Evolutionary conservation across 2,113 vertebrate species (phyloP).

Genomic region (Cricetomys ansorgei): DNA sequence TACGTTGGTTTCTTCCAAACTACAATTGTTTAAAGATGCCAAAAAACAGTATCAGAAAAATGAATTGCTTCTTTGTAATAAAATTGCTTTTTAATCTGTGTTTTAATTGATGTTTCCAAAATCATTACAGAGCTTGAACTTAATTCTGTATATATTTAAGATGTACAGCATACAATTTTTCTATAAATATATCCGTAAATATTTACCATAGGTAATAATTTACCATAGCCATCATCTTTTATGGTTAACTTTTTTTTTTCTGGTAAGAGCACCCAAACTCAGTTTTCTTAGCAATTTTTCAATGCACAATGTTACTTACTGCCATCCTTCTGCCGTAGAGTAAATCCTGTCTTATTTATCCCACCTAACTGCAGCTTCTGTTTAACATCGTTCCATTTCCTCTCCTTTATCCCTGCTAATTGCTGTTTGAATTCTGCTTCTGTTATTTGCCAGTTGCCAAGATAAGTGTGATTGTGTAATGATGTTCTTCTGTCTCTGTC

Average conservation of each 20-base stretch:
- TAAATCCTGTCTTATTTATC: not conserved
- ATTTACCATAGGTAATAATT: not conserved
- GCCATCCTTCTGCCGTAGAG: not conserved
- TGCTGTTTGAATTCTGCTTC: not conserved
- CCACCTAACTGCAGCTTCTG: not conserved
- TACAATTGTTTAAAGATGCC: conserved; percentile 10
- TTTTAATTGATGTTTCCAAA: not conserved
- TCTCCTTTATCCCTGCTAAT: not conserved
- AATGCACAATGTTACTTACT: not conserved
- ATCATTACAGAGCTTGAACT: not conserved
- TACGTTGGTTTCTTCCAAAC: not conserved
- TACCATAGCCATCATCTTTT: not conserved
- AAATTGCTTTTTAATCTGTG: not conserved
- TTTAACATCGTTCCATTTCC: too few relatives aligned
- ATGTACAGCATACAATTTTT: not conserved
- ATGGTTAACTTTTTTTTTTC: not conserved
- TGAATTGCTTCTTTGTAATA: not conserved
- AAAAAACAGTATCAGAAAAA: not conserved
- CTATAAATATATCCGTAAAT: not conserved
- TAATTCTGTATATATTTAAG: not conserved
- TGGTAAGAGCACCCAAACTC: not conserved
- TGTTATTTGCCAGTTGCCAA: not conserved
- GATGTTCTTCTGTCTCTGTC: not conserved
- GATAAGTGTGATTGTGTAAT: not conserved
- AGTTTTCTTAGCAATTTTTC: not conserved